Percentiles rank a stretch among this genome's conserved stretches.
These are phyloP conservation scores for Alligator mississippiensis DNA, from an alignment of 2,113 vertebrate species.

Conservation along the genomic window DNA sequence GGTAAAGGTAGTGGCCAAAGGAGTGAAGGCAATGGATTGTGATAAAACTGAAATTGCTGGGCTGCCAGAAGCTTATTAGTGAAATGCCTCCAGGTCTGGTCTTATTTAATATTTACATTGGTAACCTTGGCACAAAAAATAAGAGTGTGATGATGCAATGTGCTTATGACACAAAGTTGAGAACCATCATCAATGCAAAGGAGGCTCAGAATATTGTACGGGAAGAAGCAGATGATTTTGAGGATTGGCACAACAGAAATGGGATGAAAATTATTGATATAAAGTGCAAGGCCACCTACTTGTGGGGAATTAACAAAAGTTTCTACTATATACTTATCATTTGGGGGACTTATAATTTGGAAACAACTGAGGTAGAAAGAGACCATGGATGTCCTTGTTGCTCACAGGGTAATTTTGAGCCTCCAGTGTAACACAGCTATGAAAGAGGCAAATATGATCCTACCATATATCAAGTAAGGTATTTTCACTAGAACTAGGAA, in stretches of 20 bases:
- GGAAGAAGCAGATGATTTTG: background rate
- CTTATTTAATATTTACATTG: background rate
- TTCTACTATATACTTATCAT: too few species aligned
- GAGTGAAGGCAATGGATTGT: background rate
- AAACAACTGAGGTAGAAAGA: too few species aligned
- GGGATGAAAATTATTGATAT: too few species aligned
- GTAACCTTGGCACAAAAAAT: background rate
- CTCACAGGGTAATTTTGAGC: too few species aligned
- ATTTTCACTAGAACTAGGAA: too few species aligned
- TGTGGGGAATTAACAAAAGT: too few species aligned
- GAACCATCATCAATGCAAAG: background rate
- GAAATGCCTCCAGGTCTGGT: background rate
- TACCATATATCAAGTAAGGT: too few species aligned
- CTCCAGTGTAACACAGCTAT: too few species aligned
- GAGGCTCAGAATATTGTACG: background rate
- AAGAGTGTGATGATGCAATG: background rate
- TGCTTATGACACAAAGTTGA: background rate
- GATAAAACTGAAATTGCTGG: background rate
- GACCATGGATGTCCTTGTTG: too few species aligned
- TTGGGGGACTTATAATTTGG: too few species aligned
- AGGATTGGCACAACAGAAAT: background rate
- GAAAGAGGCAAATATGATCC: too few species aligned
- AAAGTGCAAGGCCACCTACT: too few species aligned
- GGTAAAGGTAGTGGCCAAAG: background rate
- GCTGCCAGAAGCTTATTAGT: background rate